Percentiles rank a stretch among this genome's conserved stretches.
Conservation (phyloP, 2,797 vertebrate species). For the Tiaroga cobitis region DNA sequence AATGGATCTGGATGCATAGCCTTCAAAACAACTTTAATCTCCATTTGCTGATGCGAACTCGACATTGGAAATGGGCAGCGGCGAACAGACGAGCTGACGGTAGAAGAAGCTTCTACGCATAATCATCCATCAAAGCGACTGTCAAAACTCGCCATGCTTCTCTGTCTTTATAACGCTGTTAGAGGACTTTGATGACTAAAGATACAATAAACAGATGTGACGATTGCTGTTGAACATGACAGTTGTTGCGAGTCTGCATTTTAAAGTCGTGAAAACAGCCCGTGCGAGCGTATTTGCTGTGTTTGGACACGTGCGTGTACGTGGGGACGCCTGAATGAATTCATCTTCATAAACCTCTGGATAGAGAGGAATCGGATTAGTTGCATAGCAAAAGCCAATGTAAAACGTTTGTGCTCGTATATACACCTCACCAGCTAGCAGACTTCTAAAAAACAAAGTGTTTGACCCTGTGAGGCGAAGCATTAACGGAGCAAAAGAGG, state of each 20-base stretch:
- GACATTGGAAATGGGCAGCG: slow-evolving; percentile 5
- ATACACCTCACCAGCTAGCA: not conserved
- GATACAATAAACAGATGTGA: slow-evolving; percentile 44
- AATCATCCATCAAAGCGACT: slow-evolving; percentile 37
- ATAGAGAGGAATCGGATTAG: not conserved
- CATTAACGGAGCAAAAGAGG: slow-evolving; percentile 28
- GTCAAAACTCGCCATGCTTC: slow-evolving; percentile 35
- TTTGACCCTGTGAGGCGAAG: slow-evolving; percentile 31
- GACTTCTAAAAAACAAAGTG: slow-evolving; percentile 16
- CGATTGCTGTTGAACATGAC: slow-evolving; percentile 37
- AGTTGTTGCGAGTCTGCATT: slow-evolving; percentile 30
- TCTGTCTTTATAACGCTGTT: slow-evolving; percentile 39
- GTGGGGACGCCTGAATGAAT: not conserved
- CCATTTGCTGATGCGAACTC: slow-evolving; percentile 35
- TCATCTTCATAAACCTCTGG: not conserved
- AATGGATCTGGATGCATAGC: slow-evolving; percentile 29
- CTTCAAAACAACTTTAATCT: slow-evolving; percentile 39
- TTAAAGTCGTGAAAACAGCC: slow-evolving; percentile 22
- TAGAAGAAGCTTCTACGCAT: slow-evolving; percentile 27
- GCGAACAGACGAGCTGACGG: slow-evolving; percentile 37
- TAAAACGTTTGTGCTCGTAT: not conserved
- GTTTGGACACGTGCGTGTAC: not conserved
- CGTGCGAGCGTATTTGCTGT: not conserved
- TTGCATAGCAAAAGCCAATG: not conserved
- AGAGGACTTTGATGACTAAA: slow-evolving; percentile 42